A percentile compares a stretch with the other conserved stretches of the same genome.
Conservation (phyloP, 2,113 vertebrate species). For the Eonycteris spelaea region DNA sequence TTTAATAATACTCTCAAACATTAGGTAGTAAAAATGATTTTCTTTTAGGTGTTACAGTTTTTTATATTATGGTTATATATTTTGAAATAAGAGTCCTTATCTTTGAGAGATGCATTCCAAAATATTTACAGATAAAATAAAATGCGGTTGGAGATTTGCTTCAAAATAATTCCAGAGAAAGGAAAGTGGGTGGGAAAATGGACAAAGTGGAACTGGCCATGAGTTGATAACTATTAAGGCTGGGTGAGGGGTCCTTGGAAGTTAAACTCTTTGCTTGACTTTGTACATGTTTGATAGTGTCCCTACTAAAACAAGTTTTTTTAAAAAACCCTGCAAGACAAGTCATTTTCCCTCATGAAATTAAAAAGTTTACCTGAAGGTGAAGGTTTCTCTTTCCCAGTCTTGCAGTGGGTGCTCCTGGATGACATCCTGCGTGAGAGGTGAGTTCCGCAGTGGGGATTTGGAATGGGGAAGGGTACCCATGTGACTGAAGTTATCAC, state of each 20-base stretch:
- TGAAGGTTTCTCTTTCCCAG: slow-evolving; percentile 66
- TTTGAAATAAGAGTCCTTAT: slow-evolving; percentile 22
- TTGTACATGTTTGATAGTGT: background rate
- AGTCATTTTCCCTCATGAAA: background rate
- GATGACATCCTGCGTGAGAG: slow-evolving; percentile 82
- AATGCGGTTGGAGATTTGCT: background rate
- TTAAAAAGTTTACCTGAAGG: slow-evolving; percentile 84
- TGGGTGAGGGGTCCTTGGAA: background rate
- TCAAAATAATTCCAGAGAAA: background rate
- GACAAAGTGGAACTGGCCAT: background rate
- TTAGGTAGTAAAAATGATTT: background rate
- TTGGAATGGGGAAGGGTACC: slow-evolving; percentile 75
- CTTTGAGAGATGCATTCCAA: slow-evolving; percentile 12
- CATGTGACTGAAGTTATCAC: slow-evolving; percentile 78
- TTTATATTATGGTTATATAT: background rate
- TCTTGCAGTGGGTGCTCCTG: slow-evolving; percentile 83
- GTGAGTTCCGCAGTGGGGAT: slow-evolving; percentile 76
- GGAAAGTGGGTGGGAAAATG: background rate
- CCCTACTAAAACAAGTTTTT: background rate
- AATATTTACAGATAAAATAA: slow-evolving; percentile 39
- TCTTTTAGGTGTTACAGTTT: background rate
- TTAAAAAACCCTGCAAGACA: background rate
- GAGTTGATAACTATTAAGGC: background rate
- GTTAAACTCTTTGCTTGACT: background rate
- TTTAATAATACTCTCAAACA: slow-evolving; percentile 34